Evolutionary conservation across 1,140 invertebrate genomes (phyloP), one percentile per base, ranked within the genome.

Genomic region (Tetragnatha versicolor): DNA sequence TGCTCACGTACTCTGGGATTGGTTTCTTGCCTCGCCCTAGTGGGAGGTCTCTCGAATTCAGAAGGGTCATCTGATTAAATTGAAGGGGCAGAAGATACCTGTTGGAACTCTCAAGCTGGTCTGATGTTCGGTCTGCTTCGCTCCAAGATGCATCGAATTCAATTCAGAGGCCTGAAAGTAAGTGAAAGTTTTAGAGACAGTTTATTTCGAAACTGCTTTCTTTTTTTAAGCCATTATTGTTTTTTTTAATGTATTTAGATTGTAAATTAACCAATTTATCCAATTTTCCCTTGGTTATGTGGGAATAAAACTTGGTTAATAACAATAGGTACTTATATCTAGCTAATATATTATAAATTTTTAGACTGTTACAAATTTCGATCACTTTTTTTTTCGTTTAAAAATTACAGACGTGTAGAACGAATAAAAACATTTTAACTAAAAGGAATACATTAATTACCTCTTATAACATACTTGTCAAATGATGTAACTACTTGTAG

Each of bases 31-130:
- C 9, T 33, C n/a, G n/a, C n/a, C n/a, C n/a, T 12, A 39, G 68
- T 72, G 68, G 68, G 68, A 49, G 68, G 68, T 58, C 35, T 55
- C 35, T 7, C 7, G 14, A 9, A 61, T 61, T 35, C 33, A 61
- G 27, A 35, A 49, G 12, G 25, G 22, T 33, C 20, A 42, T 42
- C 60, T 22, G 35, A 63, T 31, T 17, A 37, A n/a, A 35, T 17
- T 20, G 29, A 33, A 31, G 17, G 47, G 39, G 63, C 22, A 20
- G 33, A n/a, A 17, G 12, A 25, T 47, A 3, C 17, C 27, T 10
- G 29, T 45, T 47, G 1, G 39, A 2, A 58, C 5, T 33, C 49
- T 22, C 20, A 25, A 22, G 4, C 29, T 10, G 55, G 35, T 31
- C 55, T n/a, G 29, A 58, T 58, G 55, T 27, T 58, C 12, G 3